phyloP scores from a whole-genome alignment of 1,140 invertebrate genomes.

The Pseudomyrmex flavicornis region DNA sequence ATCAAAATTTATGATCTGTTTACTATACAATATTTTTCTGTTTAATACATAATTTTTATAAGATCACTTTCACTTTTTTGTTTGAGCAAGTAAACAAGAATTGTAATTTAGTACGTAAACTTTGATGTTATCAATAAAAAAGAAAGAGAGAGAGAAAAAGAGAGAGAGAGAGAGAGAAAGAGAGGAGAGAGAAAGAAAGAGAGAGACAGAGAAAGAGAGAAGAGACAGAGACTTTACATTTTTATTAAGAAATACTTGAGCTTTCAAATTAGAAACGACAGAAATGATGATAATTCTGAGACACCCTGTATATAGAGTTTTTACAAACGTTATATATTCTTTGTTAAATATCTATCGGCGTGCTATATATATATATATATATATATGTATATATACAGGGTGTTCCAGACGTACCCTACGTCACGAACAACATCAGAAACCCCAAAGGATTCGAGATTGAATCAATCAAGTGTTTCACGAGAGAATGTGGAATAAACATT shows the following conservation, averaged over 20 bases:
- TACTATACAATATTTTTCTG: too few relatives aligned
- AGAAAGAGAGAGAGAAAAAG: too few relatives aligned
- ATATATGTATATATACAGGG: slow-evolving; percentile 27
- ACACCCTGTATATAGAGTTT: slow-evolving; percentile 28
- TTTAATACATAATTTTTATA: too few relatives aligned
- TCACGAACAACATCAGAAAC: background rate
- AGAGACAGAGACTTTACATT: background rate
- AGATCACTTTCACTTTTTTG: too few relatives aligned
- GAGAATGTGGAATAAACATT: background rate
- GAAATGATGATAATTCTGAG: slow-evolving; percentile 34
- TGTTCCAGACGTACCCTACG: slow-evolving; percentile 16
- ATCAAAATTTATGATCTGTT: too few relatives aligned
- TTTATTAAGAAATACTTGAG: background rate
- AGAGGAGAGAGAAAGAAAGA: too few relatives aligned
- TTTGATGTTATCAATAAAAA: too few relatives aligned
- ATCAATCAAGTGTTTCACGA: background rate
- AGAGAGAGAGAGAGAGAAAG: too few relatives aligned
- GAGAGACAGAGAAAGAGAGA: too few relatives aligned
- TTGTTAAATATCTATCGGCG: slow-evolving; percentile 18
- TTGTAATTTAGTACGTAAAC: too few relatives aligned
- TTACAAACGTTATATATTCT: slow-evolving; percentile 57
- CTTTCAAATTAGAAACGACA: slow-evolving; percentile 16
- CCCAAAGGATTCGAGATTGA: background rate
- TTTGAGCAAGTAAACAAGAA: too few relatives aligned
- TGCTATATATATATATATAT: background rate